These are phyloP conservation scores for Onychostruthus taczanowskii DNA, from an alignment of 2,113 vertebrate genomes.

Conservation along the genomic window DNA sequence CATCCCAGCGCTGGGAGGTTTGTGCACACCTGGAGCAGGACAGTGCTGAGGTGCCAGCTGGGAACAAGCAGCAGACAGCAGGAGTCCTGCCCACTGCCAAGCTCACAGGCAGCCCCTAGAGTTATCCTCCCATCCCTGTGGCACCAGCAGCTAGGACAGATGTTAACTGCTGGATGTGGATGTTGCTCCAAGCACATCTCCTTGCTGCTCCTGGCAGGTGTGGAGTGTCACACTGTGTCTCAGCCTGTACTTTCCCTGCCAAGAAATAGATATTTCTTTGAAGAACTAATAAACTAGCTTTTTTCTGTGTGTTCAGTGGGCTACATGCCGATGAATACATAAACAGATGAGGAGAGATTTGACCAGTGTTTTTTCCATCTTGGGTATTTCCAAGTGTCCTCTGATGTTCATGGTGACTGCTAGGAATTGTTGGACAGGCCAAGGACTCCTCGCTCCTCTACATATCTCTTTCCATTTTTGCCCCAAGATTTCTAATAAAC, in stretches of 20 bases:
- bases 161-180: neutral
- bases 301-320: neutral
- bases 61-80: neutral
- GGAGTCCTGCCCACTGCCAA: neutral
- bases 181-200: neutral
- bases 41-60: rapidly evolving
- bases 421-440: neutral
- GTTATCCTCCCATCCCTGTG: neutral
- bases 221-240: neutral
- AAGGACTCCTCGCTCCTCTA: neutral
- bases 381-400: neutral
- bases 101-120: neutral
- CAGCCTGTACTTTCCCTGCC: neutral
- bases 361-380: neutral
- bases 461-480: neutral
- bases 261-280: neutral
- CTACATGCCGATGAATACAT: neutral
- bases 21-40: neutral
- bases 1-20: rapidly evolving
- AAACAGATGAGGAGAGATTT: neutral
- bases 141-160: neutral
- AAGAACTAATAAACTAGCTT: neutral
- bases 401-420: neutral
- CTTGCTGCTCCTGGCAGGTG: neutral
- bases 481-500: neutral